Evolutionary conservation across 2,113 vertebrate species (phyloP), one percentile per base, ranked within the genome.

Genomic region (Gila orcuttii): DNA sequence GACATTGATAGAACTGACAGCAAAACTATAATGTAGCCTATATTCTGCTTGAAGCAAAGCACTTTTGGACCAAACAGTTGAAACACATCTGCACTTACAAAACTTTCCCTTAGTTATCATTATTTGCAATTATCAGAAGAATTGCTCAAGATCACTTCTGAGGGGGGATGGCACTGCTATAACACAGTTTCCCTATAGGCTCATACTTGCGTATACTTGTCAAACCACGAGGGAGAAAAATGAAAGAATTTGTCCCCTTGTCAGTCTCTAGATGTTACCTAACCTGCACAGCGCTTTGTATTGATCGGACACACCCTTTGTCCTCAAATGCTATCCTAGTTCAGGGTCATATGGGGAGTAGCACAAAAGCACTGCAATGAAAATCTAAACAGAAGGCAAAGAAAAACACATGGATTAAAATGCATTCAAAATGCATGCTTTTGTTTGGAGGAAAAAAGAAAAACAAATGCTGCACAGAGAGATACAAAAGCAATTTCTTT

Each of bases 291-390:
- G 50, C 4, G 50, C 83, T 47, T 50, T 77, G 39, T 12, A 47
- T 64, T 62, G 39, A 76, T 39, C 23, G 25, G 73, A 45, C 39
- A 85, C 74, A 66, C 83, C 83, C 60, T 23, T 28, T 52, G 33
- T 71, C n/a, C 36, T 78, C 45, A 68, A 50, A 68, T 36, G 21
- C 59, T 69, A 31, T 12, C 21, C 4, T 75, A 28, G 23, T 15
- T 42, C 23, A 79, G 23, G 12, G 25, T 52, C 28, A 78, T 23
- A 68, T 55, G 68, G 59, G 1, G 21, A 62, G 2, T 2, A 0
- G 79, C 6, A 50, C 60, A 82, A 82, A 68, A 31, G 17, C 23
- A 25, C 36, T 25, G 23, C 57, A 45, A 31, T 9, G 7, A 74
- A 28, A 12, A 52, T 19, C 25, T 45, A 62, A 64, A 75, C 15